These are phyloP conservation scores for Chironomus tepperi DNA, from an alignment of 1,140 invertebrate genomes.

Conservation along the genomic window DNA sequence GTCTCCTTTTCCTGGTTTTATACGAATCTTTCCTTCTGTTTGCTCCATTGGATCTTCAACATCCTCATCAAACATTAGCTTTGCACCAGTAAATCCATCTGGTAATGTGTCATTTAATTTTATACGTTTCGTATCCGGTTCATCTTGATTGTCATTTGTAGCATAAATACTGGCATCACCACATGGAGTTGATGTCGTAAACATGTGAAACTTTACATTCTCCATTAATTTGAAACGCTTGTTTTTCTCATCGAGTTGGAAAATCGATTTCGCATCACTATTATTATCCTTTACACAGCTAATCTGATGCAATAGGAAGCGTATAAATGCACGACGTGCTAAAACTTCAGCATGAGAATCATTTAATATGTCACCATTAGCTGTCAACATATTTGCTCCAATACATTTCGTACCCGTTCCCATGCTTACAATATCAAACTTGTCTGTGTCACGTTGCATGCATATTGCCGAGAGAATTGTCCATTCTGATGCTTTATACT, in stretches of 20 bases:
- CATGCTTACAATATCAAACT: constrained; percentile 55
- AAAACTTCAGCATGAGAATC: constrained; percentile 91
- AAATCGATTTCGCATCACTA: constrained; percentile 39
- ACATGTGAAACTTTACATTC: constrained; percentile 72
- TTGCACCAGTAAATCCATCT: constrained; percentile 81
- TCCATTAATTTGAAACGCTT: constrained; percentile 45
- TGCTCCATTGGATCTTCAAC: constrained; percentile 46
- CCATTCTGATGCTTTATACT: constrained; percentile 53
- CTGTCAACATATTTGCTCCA: constrained; percentile 55
- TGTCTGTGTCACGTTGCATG: constrained; percentile 35
- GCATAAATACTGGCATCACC: constrained; percentile 89
- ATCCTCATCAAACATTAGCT: constrained; percentile 53
- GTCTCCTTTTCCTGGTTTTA: constrained; percentile 87
- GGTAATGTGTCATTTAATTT: constrained; percentile 31
- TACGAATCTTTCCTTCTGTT: constrained; percentile 61
- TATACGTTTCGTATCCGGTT: constrained; percentile 34
- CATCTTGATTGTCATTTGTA: constrained; percentile 37
- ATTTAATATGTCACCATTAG: constrained; percentile 61
- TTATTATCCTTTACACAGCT: constrained; percentile 31
- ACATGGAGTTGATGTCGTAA: constrained; percentile 80
- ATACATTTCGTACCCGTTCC: constrained; percentile 89
- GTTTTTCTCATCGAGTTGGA: constrained; percentile 34
- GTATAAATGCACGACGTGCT: constrained; percentile 67
- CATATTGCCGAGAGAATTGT: constrained; percentile 71
- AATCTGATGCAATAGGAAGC: constrained; percentile 58